A percentile compares a stretch with the other conserved stretches of the same genome.
phyloP scores from a whole-genome alignment of 2,888 invertebrate species.

The Apamea epomidion region DNA sequence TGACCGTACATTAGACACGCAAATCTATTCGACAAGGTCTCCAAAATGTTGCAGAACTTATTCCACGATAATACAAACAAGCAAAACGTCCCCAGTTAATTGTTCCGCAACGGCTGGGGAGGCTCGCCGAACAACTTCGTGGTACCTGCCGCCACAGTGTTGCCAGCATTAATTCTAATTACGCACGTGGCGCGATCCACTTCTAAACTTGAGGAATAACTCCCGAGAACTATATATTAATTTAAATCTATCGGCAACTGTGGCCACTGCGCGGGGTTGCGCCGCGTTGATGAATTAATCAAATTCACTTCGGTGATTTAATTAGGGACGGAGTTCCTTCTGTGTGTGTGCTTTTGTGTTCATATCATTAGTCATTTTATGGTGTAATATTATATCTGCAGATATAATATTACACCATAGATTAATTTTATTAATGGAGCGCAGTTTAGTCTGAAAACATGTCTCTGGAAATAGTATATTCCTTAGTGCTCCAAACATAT shows the following conservation, averaged over 20 bases:
- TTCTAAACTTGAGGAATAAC: constrained; percentile 74
- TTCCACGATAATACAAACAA: constrained; percentile 61
- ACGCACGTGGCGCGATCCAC: constrained; percentile 70
- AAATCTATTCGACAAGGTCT: constrained; percentile 51
- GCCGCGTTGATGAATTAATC: constrained; percentile 58
- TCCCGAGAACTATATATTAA: constrained; percentile 79
- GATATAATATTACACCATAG: too few relatives aligned
- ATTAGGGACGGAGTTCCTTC: constrained; percentile 16
- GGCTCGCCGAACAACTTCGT: constrained; percentile 58
- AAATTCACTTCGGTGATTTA: constrained; percentile 55
- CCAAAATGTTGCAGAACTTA: constrained; percentile 61
- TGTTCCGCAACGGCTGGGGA: constrained; percentile 59
- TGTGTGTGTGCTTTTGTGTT: constrained; percentile 16
- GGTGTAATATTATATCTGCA: background rate
- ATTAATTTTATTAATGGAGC: background rate
- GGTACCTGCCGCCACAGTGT: constrained; percentile 61
- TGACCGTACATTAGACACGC: constrained; percentile 31
- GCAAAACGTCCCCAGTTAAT: constrained; percentile 63
- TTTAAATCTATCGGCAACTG: constrained; percentile 76
- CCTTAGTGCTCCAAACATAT: background rate
- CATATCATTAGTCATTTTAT: background rate
- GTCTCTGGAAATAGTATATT: background rate
- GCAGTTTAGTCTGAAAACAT: background rate
- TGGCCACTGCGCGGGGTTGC: constrained; percentile 47
- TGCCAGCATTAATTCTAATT: constrained; percentile 77